Evolutionary conservation across 2,113 vertebrate genomes (phyloP), one percentile per base, ranked within the genome.

Genomic region (Muscicapa adusta): DNA sequence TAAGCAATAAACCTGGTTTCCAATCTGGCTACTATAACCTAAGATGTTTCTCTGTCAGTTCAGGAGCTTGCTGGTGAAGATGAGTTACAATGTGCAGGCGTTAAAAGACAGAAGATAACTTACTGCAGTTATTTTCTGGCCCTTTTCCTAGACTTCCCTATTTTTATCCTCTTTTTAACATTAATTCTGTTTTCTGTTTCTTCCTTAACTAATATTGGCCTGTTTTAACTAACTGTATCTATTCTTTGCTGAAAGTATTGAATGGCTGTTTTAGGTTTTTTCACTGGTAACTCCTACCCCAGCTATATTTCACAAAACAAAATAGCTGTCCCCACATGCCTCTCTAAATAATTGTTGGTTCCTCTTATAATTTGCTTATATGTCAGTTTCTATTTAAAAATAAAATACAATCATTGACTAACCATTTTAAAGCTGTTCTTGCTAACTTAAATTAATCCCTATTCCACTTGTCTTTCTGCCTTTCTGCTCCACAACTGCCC

Each of bases 371-470:
- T 91, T 92, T 94, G 83, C 53, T 86, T 93, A 29, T 85, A 58
- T 72, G 73, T 67, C 93, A 91, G 33, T 61, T 89, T 89, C 88
- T 87, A 65, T 91, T 94, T 95, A 94, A 93, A 94, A 93, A 75
- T 92, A 91, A 97, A 95, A 84, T 89, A 94, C 62, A 95, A 70
- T 88, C 80, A 95, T 75, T 88, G 91, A 94, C 91, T 96, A 96
- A 92, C 84, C 77, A 89, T 79, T 94, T 91, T 54, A 94, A 96
- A 97, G 50, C 87, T 73, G 77, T 87, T 94, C 74, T 87, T 73
- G 54, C 84, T 79, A 94, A 82, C 89, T 36, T 81, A 92, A 92
- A 96, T 95, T 85, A 97, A 92, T 94, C 89, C 77, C 77, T n/a
- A 8, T 91, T 89, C 84, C 58, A 91, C 93, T 97, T 85, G 84